Evolutionary conservation across 2,113 vertebrate genomes (phyloP), one percentile per base, ranked within the genome.

Genomic region (Pseudolaguvia tuberculata): DNA sequence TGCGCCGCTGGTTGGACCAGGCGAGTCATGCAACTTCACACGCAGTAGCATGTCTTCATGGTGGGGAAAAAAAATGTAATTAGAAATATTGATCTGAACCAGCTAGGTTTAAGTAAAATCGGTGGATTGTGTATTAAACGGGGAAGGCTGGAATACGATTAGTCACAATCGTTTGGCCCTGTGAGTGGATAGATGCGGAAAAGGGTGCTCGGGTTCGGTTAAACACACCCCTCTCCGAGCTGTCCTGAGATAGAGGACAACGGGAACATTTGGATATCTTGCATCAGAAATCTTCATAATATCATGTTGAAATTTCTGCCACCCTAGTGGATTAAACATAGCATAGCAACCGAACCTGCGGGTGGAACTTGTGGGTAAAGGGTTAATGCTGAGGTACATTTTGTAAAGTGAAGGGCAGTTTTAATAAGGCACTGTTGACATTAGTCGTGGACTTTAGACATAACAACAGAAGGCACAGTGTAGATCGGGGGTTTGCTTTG

Each of bases 361-460:
- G 63, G 63, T 3, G 23, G 63, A 25, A 45, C 25, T 17, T 50
- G n/a, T n/a, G n/a, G 5, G 45, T 10, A 5, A 63, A 63, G 61
- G 61, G 21, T 63, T 14, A 23, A 15, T 63, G 35, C 35, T 21
- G 61, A 23, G 63, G 13, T 18, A 27, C 15, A 1, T 66, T 27
- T 27, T 2, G n/a, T n/a, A n/a, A 17, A 42, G 5, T 51, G 13
- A 12, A 53, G 48, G 12, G 25, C 47, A 57, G 52, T 68, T 75
- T 75, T 66, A 47, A 31, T 48, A 11, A 15, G 2, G 2, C 21
- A 8, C 20, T 55, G 51, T 55, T 70, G 68, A 55, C 68, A 56
- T 56, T 53, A 23, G 50, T 53, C n/a, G 10, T 39, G 68, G 68
- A 70, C 68, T 70, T 53, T 70, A 56, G 68, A 56, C 68, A 53